phyloP scores from a whole-genome alignment of 2,888 invertebrate genomes.

The Omphaloscelis lunosa region DNA sequence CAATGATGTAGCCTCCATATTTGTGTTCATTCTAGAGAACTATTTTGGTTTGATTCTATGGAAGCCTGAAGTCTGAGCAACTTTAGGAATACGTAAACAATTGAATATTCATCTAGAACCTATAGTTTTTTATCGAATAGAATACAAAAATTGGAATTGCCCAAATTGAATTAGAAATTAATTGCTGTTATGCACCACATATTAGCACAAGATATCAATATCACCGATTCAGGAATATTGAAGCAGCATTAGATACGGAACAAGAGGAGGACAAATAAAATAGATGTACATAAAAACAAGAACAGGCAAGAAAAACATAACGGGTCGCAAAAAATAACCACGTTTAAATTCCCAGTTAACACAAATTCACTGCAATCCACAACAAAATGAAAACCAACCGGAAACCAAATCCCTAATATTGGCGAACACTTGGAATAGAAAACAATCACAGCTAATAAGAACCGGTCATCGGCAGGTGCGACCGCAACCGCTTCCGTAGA shows the following conservation, averaged over 20 bases:
- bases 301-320: neutral
- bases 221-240: neutral
- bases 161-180: neutral
- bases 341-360: conserved; percentile 9
- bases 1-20: conserved; percentile 12
- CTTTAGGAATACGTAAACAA: neutral
- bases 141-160: neutral
- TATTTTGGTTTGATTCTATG: neutral
- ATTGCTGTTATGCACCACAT: neutral
- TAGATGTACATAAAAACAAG: no score
- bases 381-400: conserved; percentile 36
- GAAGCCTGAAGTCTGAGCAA: neutral
- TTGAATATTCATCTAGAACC: neutral
- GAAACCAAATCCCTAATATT: conserved; percentile 55
- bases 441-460: conserved; percentile 66
- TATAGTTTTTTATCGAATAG: no score
- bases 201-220: neutral
- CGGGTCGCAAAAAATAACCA: neutral
- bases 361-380: neutral
- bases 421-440: conserved; percentile 60
- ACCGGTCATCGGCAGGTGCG: conserved; percentile 58
- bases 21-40: neutral
- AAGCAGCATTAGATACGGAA: neutral
- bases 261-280: neutral
- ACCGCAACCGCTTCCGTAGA: conserved; percentile 71